Conservation (phyloP, 2,113 vertebrate species). For the Pomatorhinus ruficollis region DNA sequence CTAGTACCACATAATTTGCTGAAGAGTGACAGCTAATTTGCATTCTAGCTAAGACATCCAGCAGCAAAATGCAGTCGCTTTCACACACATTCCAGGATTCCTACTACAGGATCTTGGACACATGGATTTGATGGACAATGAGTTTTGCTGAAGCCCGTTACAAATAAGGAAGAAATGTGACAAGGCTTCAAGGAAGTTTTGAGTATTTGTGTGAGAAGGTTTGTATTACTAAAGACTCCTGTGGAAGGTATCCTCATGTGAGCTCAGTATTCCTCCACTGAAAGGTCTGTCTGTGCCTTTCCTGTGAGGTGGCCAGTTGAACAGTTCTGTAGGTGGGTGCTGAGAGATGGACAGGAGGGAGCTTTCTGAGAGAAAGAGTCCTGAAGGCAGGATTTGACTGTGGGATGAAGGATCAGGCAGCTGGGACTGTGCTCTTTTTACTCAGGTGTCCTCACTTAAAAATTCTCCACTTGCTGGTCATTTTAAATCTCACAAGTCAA, state of each 20-base stretch:
- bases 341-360: background rate
- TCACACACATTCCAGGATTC: background rate
- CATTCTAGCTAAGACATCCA: conserved; percentile 39
- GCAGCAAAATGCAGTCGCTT: background rate
- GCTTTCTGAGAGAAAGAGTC: background rate
- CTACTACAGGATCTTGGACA: conserved; percentile 1
- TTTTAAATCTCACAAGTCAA: background rate
- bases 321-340: background rate
- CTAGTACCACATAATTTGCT: conserved; percentile 15
- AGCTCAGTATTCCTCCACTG: background rate
- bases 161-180: conserved; percentile 30
- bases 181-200: background rate
- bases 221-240: background rate
- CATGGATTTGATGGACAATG: conserved; percentile 26
- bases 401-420: background rate
- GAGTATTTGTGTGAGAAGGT: background rate
- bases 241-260: background rate
- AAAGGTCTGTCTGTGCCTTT: background rate
- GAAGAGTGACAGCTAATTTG: conserved; percentile 32
- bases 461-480: background rate
- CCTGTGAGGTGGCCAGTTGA: background rate
- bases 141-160: conserved; percentile 19
- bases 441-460: background rate
- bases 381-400: background rate
- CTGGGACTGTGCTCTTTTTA: background rate